Percentiles rank a stretch among this genome's conserved stretches.
phyloP scores from a whole-genome alignment of 2,113 vertebrate genomes.

The Sapayoa aenigma region DNA sequence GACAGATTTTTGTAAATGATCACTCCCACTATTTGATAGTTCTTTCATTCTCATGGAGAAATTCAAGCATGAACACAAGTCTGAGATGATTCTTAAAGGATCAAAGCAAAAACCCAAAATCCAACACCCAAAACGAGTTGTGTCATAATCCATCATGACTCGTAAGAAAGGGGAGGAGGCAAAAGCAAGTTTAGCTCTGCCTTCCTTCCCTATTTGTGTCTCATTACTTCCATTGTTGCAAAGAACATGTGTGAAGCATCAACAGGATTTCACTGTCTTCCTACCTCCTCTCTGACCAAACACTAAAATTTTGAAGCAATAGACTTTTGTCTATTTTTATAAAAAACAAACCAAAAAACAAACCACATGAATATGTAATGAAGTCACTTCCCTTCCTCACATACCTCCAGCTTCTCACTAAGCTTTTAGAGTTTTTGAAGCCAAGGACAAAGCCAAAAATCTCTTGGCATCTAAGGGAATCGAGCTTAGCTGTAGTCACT shows the following conservation, averaged over 20 bases:
- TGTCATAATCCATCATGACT: not conserved
- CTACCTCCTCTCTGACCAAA: not conserved
- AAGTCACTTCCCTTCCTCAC: not conserved
- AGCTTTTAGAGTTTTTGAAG: not conserved
- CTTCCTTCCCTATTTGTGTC: not conserved
- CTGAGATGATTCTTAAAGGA: not conserved
- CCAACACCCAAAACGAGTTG: rapidly evolving
- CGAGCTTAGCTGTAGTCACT: not conserved
- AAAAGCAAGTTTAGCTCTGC: not conserved
- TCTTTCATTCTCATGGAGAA: not conserved
- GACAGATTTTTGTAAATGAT: not conserved
- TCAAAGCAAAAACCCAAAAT: not conserved
- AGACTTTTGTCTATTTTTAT: not conserved
- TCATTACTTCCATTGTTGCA: not conserved
- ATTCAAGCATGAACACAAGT: not conserved
- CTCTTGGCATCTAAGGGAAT: not conserved
- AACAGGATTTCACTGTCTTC: not conserved
- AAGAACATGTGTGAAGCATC: not conserved
- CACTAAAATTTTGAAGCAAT: rapidly evolving
- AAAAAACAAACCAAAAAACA: not conserved
- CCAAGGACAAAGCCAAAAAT: not conserved
- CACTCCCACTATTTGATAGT: rapidly evolving
- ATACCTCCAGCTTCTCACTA: not conserved
- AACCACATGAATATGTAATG: not conserved
- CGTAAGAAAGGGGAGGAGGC: not conserved